Evolutionary conservation across 2,113 vertebrate species (phyloP), one percentile per base, ranked within the genome.

Genomic region (Morphnarchus princeps): DNA sequence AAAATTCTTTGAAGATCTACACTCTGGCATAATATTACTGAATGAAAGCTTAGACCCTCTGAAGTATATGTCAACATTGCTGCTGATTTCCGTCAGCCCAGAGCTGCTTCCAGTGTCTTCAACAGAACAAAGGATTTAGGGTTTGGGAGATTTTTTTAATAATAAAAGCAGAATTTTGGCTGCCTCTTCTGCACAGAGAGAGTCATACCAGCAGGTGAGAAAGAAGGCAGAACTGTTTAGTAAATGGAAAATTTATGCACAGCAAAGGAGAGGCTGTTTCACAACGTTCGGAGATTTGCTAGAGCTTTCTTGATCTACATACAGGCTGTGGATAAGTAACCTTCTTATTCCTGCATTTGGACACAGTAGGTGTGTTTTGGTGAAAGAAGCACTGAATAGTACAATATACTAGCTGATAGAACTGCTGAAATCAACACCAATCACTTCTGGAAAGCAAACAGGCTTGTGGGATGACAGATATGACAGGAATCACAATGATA

Each of bases 1-100:
- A 91, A 94, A 76, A 90, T 82, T 82, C 71, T 96, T 97, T 96
- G 87, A 94, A 95, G 90, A 93, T 82, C 66, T 95, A 66, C 54
- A 31, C 34, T 88, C 65, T 93, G 62, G 62, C 22, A 73, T 87
- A 92, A n/a, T 62, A 87, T 76, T 95, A 55, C 62, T 90, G 82
- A 92, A 85, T 62, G 71, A 95, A 96, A 90, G 58, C 50, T 61
- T 85, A 89, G 62, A 78, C 29, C 36, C 73, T 89, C 40, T 87
- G 81, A 96, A 96, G 59, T 77, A 3, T 62, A 80, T 73, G 78
- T 90, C 88, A 94, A 80, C 78, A 80, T 70, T 50, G 47, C 54
- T 74, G 63, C 50, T 92, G 58, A 92, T 86, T 95, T 95, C 92
- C 5, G 0, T 87, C 73, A 82, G 61, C 43, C 49, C 81, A 92